These are phyloP conservation scores for Zygothrica quintamaculata DNA, from an alignment of 2,888 invertebrate genomes.

Conservation along the genomic window DNA sequence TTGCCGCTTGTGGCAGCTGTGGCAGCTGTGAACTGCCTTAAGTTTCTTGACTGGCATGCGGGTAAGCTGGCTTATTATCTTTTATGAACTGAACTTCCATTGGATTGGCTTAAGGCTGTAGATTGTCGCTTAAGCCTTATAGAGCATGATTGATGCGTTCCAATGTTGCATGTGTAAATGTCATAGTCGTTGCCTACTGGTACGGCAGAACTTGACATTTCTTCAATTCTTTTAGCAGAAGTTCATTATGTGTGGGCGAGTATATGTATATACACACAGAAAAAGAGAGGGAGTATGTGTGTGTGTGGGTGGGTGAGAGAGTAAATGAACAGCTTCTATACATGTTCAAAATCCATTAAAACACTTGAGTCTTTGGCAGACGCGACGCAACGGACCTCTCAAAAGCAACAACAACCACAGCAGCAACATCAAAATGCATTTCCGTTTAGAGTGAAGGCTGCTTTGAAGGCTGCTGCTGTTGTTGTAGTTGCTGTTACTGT, in stretches of 20 bases:
- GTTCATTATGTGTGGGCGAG: constrained; percentile 49
- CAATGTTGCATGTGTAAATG: constrained; percentile 61
- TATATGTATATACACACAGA: background rate
- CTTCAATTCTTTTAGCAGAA: constrained; percentile 52
- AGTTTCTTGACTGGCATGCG: constrained; percentile 69
- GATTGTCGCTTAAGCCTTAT: constrained; percentile 33
- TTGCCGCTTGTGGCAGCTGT: constrained; percentile 45
- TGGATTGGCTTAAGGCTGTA: constrained; percentile 49
- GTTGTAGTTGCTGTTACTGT: no score
- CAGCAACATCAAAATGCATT: constrained; percentile 73
- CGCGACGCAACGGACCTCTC: constrained; percentile 63
- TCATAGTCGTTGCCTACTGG: constrained; percentile 31
- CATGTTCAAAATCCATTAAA: constrained; percentile 77
- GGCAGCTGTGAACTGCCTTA: constrained; percentile 44
- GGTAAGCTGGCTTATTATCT: constrained; percentile 77
- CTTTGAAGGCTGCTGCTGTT: constrained; percentile 69
- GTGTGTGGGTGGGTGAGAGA: background rate
- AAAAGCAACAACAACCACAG: constrained; percentile 22
- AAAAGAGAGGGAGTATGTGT: background rate
- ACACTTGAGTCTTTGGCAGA: constrained; percentile 70
- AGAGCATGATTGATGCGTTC: constrained; percentile 62
- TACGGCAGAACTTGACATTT: constrained; percentile 73
- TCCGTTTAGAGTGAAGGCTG: constrained; percentile 68
- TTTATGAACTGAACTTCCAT: constrained; percentile 74
- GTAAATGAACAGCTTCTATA: constrained; percentile 54